Base-by-base conservation (phyloP, 37 sponge, comb jelly and placozoan species). In the Dysidea cf. avara region DNA sequence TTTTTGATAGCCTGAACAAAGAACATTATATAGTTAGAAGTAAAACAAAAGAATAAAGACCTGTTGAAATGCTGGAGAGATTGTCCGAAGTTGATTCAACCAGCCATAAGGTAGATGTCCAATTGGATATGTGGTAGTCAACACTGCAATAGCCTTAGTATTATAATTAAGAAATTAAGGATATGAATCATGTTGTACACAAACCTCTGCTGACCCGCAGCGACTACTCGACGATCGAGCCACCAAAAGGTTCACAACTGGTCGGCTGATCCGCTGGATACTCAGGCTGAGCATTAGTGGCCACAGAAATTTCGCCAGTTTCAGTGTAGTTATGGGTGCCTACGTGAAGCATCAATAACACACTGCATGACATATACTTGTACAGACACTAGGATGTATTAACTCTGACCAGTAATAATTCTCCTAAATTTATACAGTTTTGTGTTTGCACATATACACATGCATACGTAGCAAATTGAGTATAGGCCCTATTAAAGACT, bases 41-140 rank as follows among this genome's bases (percentile, higher is more conserved):
- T n/a, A n/a, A n/a, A n/a, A n/a, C n/a, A n/a, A n/a, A n/a, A n/a
- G n/a, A n/a, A n/a, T n/a, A n/a, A n/a, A n/a, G 39, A 78, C 79
- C 66, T 77, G 52, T 48, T 60, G 68, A 61, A 86, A 86, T 21
- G 86, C 68, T 48, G 86, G 86, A 26, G 75, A 16, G 0, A 85
- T 35, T 56, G 80, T 58, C 49, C 72, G 81, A 12, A 78, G 49
- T 35, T 77, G 53, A 54, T 86, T 86, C 16, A 86, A 60, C 86
- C 86, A 86, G 13, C 86, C 86, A 38, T 79, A 86, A 11, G 68
- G 64, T 0, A 86, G 46, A 39, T 74, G 80, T 7, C 86, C 86
- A 16, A 86, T 52, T n/a, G 86, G 86, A 26, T 79, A 86, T 0
- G 74, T 58, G 25, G 69, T 68, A 28, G 86, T 74, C 35, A 86